Base-by-base conservation (phyloP, 2,113 vertebrate species). In the Amazona guildingii region DNA sequence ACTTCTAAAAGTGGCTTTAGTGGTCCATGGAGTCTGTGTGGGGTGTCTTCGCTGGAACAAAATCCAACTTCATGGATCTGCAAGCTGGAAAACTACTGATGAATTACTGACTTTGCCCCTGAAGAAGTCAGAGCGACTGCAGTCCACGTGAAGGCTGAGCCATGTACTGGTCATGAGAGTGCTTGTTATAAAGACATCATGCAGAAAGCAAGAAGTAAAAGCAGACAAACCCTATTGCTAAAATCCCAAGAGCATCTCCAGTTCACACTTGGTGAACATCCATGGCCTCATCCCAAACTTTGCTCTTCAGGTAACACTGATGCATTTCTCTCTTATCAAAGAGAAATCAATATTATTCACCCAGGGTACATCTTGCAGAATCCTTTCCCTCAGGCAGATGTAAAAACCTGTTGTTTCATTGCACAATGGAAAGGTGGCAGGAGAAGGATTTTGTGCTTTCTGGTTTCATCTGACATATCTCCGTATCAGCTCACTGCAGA, bases 371-470 rank as follows among this genome's bases (percentile, higher is more conserved):
- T 63, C 64, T 59, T 16, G 2, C 46, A 86, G 72, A 95, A 86
- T 63, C 27, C 61, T 81, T 75, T 75, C 41, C 72, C 25, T 14
- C 13, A 23, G 82, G 67, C 55, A 92, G 73, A 39, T 0, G 4
- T 8, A 78, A 59, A 57, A 88, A 67, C 43, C 35, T 75, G 12
- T 70, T 91, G 27, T 68, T 95, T 92, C 66, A 39, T 48, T 92
- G 79, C 24, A 63, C 61, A 48, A 23, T 24, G 46, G 39, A 92
- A 83, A 85, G 66, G 70, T 75, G 41, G 19, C 4, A 3, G 59
- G 41, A 87, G 74, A 87, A 91, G 41, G 41, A 83, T 94, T 94
- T 95, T 85, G 66, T 76, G 55, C 52, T 83, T 92, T 82, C 43
- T 92, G 88, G 39, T 16, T 92, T 94, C 72, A 80, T 72, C 35